Evolutionary conservation across 2,113 vertebrate genomes (phyloP).

Genomic region (Coracopsis vasa): DNA sequence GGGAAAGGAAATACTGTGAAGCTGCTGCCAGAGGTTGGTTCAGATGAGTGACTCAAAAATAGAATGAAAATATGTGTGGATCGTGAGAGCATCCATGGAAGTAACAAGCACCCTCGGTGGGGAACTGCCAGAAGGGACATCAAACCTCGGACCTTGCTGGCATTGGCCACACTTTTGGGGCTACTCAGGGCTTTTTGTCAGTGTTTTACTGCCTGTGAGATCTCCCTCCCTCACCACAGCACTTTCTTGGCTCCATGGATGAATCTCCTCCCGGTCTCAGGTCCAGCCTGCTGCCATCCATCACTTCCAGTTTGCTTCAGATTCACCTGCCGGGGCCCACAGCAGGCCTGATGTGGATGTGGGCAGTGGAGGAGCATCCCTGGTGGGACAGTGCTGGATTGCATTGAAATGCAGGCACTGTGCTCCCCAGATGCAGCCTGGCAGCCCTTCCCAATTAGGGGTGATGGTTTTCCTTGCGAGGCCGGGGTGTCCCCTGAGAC

Average conservation of each 20-base stretch:
- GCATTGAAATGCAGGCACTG: neutral
- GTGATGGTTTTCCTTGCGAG: neutral
- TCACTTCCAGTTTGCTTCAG: neutral
- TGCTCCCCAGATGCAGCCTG: neutral
- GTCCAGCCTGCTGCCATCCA: neutral
- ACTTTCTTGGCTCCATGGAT: accelerated
- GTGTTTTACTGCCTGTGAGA: neutral
- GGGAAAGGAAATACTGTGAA: neutral
- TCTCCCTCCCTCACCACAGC: neutral
- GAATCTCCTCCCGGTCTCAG: neutral
- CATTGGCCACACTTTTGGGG: neutral
- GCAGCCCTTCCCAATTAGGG: neutral
- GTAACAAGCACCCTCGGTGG: neutral
- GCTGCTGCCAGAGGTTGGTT: neutral
- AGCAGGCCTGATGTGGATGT: accelerated
- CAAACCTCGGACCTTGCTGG: neutral
- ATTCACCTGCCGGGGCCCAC: accelerated
- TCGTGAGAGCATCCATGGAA: neutral
- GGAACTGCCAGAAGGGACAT: neutral
- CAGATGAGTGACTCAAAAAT: neutral
- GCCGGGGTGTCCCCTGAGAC: neutral
- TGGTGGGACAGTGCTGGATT: neutral
- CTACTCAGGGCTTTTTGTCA: neutral
- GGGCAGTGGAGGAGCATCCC: neutral
- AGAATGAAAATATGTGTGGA: neutral